phyloP scores from a whole-genome alignment of 2,888 invertebrate species.

The Ernsta delagoae region DNA sequence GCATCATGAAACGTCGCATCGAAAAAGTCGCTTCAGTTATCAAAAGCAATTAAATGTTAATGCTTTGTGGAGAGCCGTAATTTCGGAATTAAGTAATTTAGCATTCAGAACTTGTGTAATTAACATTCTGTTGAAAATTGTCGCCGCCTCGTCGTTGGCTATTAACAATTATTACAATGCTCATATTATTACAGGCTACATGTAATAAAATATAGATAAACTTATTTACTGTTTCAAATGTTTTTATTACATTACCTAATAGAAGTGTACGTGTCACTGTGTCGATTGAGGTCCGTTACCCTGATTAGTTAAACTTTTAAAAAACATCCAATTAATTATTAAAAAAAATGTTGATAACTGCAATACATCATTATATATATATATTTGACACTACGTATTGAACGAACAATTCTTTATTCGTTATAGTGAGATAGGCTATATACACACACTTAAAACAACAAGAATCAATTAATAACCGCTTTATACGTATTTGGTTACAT shows the following conservation, averaged over 20 bases:
- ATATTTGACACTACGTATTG: no score
- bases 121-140: slow-evolving; percentile 50
- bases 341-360: no score
- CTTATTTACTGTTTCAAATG: background rate
- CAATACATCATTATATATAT: no score
- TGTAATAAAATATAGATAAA: background rate
- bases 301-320: no score
- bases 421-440: no score
- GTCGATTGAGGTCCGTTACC: no score
- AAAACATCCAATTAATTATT: no score
- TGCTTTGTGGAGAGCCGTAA: slow-evolving; percentile 49
- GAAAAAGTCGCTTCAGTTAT: slow-evolving; percentile 44
- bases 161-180: slow-evolving; percentile 42
- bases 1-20: slow-evolving; percentile 36
- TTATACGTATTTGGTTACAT: slow-evolving; percentile 2
- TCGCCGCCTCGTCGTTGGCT: slow-evolving; percentile 46
- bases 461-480: background rate
- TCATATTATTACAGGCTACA: slow-evolving; percentile 22
- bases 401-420: no score
- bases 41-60: slow-evolving; percentile 51
- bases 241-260: no score
- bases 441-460: no score
- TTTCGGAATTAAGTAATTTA: slow-evolving; percentile 49
- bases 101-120: slow-evolving; percentile 48
- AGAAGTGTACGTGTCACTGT: no score